Conservation (phyloP, 2,797 vertebrate species). For the Amphiprion clarkii region DNA sequence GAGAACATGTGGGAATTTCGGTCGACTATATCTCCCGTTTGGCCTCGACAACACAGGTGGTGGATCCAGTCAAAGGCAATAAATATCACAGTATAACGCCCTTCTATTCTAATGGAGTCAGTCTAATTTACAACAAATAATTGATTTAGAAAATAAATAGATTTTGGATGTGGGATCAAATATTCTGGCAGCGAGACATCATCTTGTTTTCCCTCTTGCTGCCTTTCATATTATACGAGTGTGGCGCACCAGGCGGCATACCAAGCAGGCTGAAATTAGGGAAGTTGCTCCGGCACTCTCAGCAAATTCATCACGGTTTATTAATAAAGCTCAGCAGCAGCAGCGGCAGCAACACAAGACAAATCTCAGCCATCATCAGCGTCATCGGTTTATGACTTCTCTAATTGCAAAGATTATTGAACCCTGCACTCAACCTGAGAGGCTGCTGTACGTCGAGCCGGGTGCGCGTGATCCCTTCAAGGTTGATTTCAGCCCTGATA, state of each 20-base stretch:
- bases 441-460: not conserved
- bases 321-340: slow-evolving; percentile 47
- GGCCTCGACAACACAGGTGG: not conserved
- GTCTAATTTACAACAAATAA: slow-evolving; percentile 8
- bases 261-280: slow-evolving; percentile 20
- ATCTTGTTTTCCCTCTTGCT: slow-evolving; percentile 3
- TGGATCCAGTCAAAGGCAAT: slow-evolving; percentile 23
- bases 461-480: not conserved
- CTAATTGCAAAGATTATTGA: slow-evolving; percentile 53
- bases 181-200: slow-evolving; percentile 9
- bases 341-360: slow-evolving; percentile 33
- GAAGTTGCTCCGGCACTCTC: slow-evolving; percentile 13
- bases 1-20: slow-evolving; percentile 4
- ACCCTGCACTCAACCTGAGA: slow-evolving; percentile 28
- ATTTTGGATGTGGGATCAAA: slow-evolving; percentile 3
- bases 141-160: slow-evolving; percentile 7
- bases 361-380: slow-evolving; percentile 39
- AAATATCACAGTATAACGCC: not conserved
- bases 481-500: slow-evolving; percentile 4
- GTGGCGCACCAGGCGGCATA: slow-evolving; percentile 1
- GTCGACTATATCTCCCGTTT: not conserved
- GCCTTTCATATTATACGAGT: not conserved
- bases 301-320: slow-evolving; percentile 42
- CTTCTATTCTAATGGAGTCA: slow-evolving; percentile 2
- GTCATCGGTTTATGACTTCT: slow-evolving; percentile 35